Evolutionary conservation across 2,113 vertebrate genomes (phyloP).

Genomic region (Neolamprologus modestus): DNA sequence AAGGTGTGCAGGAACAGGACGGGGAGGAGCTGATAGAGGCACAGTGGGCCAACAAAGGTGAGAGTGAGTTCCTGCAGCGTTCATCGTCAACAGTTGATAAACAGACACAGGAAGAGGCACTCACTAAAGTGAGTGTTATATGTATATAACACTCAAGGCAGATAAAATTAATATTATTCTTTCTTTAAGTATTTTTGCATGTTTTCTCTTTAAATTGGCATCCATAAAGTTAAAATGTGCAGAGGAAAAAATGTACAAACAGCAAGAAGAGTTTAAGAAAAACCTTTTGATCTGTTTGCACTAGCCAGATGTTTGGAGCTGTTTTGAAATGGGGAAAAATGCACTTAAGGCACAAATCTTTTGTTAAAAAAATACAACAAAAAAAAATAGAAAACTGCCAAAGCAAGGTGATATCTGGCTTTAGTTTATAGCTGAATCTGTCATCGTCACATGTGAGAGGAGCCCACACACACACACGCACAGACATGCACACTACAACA

Average conservation of each 20-base stretch:
- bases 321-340: not conserved
- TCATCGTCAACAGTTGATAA: not conserved
- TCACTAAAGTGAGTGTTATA: not conserved
- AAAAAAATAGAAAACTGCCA: not conserved
- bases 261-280: not conserved
- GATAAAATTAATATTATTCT: not conserved
- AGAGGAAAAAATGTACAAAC: not conserved
- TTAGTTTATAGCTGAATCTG: not conserved
- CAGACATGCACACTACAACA: not conserved
- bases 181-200: not conserved
- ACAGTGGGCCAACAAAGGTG: not conserved
- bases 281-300: not conserved
- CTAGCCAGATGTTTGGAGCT: not conserved
- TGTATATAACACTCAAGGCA: not conserved
- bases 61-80: not conserved
- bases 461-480: not conserved
- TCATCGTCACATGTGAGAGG: not conserved
- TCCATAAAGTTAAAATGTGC: not conserved
- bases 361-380: not conserved
- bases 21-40: not conserved
- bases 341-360: not conserved
- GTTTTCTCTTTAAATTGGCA: not conserved
- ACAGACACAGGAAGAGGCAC: not conserved
- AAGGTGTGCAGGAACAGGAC: not conserved
- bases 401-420: not conserved